Base-by-base conservation (phyloP, 2,888 invertebrate genomes). In the Agrotis ipsilon region DNA sequence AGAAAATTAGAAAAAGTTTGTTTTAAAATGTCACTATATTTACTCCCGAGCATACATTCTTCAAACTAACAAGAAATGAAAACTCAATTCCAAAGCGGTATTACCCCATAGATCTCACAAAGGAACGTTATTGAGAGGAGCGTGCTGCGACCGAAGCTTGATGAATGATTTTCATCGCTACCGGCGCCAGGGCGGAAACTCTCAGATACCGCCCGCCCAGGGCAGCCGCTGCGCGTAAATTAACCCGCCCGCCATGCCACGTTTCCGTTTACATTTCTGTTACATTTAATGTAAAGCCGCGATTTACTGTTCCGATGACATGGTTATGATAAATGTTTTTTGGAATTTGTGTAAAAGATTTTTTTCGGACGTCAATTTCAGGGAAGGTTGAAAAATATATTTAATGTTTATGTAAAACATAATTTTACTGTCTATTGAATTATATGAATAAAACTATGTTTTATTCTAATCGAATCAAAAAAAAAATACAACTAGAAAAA, bases 141-240 rank as follows among this genome's bases (percentile, higher is more conserved):
- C 89, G 90, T 90, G 89, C 88, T 88, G 90, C 87, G 89, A 91
- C 92, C 93, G 89, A 93, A 92, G 88, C 89, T 91, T 94, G 94
- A 94, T 94, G 93, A 91, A 94, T 92, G 92, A 90, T 88, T 92
- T 92, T 93, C 93, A 94, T 91, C 92, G 93, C 88, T 89, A 88
- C 91, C 91, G 91, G 87, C 82, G 82, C 86, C 84, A 84, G 81
- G 84, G 86, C 93, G 94, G 93, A 93, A 92, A 87, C 90, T 89
- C 90, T 88, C 91, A 91, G 93, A 93, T 94, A 93, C 91, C 91
- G 90, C 85, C 90, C 91, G 90, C 89, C 87, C 90, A 90, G 90
- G 89, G 88, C 90, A 89, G 89, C 87, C 83, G 84, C 88, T 86
- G 90, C 87, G 86, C 91, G 92, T 93, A 92, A 93, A 93, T 93